Evolutionary conservation across 2,888 invertebrate genomes (phyloP).

Genomic region (Napeogenes inachia): DNA sequence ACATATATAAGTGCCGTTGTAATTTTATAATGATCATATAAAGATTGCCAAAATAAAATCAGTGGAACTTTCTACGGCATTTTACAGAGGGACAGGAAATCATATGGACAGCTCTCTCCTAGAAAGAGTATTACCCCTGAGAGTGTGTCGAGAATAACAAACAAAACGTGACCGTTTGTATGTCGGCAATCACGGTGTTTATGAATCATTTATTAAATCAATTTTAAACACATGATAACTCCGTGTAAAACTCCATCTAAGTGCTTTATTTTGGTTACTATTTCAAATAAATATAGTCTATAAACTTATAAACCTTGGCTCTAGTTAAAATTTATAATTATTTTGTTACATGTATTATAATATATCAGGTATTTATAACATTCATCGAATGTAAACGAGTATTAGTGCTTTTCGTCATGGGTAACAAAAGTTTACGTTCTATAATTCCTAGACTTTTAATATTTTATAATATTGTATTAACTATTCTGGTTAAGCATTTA

Average conservation of each 20-base stretch:
- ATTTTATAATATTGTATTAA: too few species aligned
- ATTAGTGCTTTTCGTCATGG: neutral
- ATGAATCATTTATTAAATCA: neutral
- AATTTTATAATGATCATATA: neutral
- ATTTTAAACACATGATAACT: too few species aligned
- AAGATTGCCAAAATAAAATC: slow-evolving; percentile 4
- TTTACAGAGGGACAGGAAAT: slow-evolving; percentile 58
- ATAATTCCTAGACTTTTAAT: neutral
- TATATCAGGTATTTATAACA: too few species aligned
- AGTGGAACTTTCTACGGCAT: slow-evolving; percentile 46
- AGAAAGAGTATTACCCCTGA: slow-evolving; percentile 39
- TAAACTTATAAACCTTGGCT: too few species aligned
- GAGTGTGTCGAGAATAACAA: slow-evolving; percentile 47
- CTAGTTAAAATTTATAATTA: too few species aligned
- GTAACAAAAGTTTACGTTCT: neutral
- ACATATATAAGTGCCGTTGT: too few species aligned
- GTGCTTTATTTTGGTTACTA: too few species aligned
- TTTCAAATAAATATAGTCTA: too few species aligned
- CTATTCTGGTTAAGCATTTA: neutral
- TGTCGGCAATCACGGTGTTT: slow-evolving; percentile 14
- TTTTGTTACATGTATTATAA: too few species aligned
- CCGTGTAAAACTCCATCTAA: too few species aligned
- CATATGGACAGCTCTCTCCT: slow-evolving; percentile 49
- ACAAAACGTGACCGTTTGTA: slow-evolving; percentile 44
- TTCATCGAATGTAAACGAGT: too few species aligned